A percentile compares a stretch with the other conserved stretches of the same genome.
Evolutionary conservation across 2,797 vertebrate species (phyloP).

Genomic region (Pseudocheirus occidentalis): DNA sequence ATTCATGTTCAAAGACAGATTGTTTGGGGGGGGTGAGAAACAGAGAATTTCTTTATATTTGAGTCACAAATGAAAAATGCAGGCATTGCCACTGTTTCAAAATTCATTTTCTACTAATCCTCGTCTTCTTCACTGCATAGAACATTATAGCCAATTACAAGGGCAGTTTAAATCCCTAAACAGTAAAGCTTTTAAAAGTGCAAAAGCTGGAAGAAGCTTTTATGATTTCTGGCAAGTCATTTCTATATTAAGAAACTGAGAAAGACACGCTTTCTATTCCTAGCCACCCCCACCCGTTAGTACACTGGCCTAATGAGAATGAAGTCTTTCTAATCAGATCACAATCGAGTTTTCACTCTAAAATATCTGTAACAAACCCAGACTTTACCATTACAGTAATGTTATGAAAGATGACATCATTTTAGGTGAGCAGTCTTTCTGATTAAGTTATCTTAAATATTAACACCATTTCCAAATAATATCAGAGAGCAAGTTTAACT

Average conservation of each 20-base stretch:
- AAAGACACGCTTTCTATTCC: conserved; percentile 51
- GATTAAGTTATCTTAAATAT: conserved; percentile 38
- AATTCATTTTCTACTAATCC: conserved; percentile 59
- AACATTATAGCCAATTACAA: conserved; percentile 72
- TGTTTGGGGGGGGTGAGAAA: not conserved
- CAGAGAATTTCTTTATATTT: conserved; percentile 49
- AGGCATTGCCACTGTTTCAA: conserved; percentile 48
- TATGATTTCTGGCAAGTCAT: conserved; percentile 74
- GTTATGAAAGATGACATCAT: conserved; percentile 15
- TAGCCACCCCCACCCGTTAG: conserved; percentile 25
- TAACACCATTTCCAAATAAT: conserved; percentile 6
- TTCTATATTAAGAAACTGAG: conserved; percentile 64
- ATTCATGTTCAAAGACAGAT: not conserved
- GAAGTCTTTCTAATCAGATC: conserved; percentile 62
- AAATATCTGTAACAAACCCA: conserved; percentile 47
- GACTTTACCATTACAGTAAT: conserved; percentile 37
- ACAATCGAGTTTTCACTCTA: conserved; percentile 67
- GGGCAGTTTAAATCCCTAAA: conserved; percentile 65
- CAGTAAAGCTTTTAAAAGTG: conserved; percentile 60
- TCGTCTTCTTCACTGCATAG: conserved; percentile 52
- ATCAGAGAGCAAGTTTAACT: conserved; percentile 19
- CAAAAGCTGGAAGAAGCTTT: conserved; percentile 70
- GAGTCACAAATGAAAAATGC: conserved; percentile 33
- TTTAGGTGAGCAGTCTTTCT: not conserved
- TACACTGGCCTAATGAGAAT: conserved; percentile 58